Conservation (phyloP, 2,888 invertebrate species). For the Xanthia togata region DNA sequence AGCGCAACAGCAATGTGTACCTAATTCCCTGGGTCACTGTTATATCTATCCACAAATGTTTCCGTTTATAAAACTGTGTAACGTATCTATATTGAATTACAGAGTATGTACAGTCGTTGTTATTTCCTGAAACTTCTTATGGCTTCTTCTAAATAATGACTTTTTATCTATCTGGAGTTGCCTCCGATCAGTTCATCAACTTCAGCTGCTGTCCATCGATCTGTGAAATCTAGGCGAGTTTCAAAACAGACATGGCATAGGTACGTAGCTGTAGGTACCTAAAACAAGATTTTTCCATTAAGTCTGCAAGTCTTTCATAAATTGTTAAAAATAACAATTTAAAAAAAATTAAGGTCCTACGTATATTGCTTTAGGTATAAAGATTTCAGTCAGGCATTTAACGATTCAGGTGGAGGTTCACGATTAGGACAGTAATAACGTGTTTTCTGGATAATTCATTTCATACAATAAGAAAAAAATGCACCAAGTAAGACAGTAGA, state of each 20-base stretch:
- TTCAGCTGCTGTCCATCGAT: neutral
- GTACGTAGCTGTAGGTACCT: no score
- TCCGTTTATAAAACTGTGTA: neutral
- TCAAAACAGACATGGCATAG: neutral
- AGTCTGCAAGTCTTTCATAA: no score
- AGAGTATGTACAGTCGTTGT: neutral
- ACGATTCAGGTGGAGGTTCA: neutral
- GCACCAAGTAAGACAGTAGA: neutral
- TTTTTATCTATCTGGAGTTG: neutral
- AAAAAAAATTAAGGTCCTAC: no score
- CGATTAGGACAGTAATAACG: neutral
- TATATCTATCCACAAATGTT: neutral
- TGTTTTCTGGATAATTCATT: neutral
- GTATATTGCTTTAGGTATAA: no score
- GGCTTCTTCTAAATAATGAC: constrained; percentile 1
- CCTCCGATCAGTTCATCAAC: no score
- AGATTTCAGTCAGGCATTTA: no score
- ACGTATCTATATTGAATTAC: neutral
- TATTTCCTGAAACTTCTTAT: neutral
- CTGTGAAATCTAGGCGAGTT: neutral
- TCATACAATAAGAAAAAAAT: neutral
- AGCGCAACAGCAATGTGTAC: neutral
- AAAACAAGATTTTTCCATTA: no score
- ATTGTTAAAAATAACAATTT: no score
- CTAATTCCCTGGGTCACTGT: neutral